Evolutionary conservation across 1,140 invertebrate species (phyloP), one percentile per base, ranked within the genome.

Genomic region (Cotesia chilonis): DNA sequence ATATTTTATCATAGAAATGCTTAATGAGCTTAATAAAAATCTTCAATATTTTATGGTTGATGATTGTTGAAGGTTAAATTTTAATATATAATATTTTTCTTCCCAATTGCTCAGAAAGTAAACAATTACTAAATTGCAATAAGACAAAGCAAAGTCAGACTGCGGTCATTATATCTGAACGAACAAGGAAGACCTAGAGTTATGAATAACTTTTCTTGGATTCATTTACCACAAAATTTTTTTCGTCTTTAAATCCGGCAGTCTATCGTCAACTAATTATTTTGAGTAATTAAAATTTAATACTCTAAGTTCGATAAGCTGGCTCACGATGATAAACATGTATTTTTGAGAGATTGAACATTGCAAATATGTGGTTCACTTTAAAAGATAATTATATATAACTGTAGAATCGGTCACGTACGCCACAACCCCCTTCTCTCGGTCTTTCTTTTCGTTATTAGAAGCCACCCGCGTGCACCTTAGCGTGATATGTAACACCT

Each of bases 391-490:
- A 37, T 41, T 57, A 77, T 52, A 38, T 36, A 68, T 68, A 73
- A 66, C 75, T 78, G 77, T 83, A 81, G 77, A 69, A 74, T 73
- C 76, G 72, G 82, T 84, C 82, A 84, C 82, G 82, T 84, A 84
- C 76, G 82, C 82, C 76, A 52, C 51, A n/a, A 66, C 51, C 69
- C 69, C 70, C 60, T 69, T 74, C 67, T 73, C 68, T 65, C 64
- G 14, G 60, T 64, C 59, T 72, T 52, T 71, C 57, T 14, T 17
- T 14, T 65, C 63, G 14, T 7, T 17, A 6, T n/a, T 38, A 51
- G 63, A 65, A 47, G 63, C 41, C 72, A 69, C 66, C 36, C 37
- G 70, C 74, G 59, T 68, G 55, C 70, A 37, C 37, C 12, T 64
- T 66, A 17, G 20, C 28, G 14, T 59, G 28, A 5, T 10, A 9